phyloP scores from a whole-genome alignment of 2,797 vertebrate genomes.

The Phrynocephalus guinanensis region DNA sequence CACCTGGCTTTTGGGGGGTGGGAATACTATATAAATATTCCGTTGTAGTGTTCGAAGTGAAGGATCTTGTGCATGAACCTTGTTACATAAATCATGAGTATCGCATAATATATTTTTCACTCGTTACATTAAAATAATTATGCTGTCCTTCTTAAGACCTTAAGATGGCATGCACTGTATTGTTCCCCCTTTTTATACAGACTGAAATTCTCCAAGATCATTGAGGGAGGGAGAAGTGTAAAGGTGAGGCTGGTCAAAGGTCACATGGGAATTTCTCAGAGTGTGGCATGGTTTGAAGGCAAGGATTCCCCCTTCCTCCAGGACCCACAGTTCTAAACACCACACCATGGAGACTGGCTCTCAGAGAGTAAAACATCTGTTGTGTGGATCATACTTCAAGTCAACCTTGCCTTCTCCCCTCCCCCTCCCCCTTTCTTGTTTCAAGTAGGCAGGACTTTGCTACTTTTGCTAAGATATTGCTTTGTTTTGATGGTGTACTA shows the following conservation, averaged over 20 bases:
- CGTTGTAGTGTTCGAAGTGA: neutral
- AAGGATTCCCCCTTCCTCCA: too few species aligned
- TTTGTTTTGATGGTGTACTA: slow-evolving; percentile 6
- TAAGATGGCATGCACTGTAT: neutral
- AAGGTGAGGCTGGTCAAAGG: neutral
- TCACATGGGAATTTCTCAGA: neutral
- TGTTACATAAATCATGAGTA: neutral
- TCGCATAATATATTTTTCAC: neutral
- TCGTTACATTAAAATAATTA: neutral
- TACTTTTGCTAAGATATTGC: neutral
- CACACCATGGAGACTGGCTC: neutral
- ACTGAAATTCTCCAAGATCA: neutral
- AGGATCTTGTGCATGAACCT: neutral
- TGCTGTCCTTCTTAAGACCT: neutral
- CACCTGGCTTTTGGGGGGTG: too few species aligned
- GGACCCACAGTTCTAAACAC: neutral
- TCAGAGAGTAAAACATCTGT: too few species aligned
- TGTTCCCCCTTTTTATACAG: neutral
- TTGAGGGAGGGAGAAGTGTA: neutral
- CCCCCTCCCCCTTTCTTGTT: too few species aligned
- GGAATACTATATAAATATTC: neutral
- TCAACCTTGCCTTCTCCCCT: too few species aligned
- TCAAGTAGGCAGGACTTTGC: neutral
- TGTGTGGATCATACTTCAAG: neutral
- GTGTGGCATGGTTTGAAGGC: neutral